These are phyloP conservation scores for Cassiopea xamachana DNA, from an alignment of 30 jellyfish, hydroid and myxozoan species.

Conservation along the genomic window DNA sequence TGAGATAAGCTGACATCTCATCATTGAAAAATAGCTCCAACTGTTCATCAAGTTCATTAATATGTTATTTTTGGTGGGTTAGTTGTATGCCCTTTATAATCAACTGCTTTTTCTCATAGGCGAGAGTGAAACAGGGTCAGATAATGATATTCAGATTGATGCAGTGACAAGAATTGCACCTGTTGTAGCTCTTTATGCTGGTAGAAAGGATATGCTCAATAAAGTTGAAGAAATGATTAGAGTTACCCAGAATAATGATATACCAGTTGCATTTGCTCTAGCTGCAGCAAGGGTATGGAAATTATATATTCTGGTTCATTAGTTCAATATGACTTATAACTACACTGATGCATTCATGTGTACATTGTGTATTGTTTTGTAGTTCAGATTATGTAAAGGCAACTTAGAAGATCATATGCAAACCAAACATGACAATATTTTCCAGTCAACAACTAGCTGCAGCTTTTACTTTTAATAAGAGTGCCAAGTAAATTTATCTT, in stretches of 20 bases:
- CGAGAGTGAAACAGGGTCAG: slow-evolving; percentile 22
- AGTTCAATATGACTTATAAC: too few species aligned
- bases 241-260: slow-evolving; percentile 46
- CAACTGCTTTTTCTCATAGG: not conserved
- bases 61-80: not conserved
- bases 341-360: too few species aligned
- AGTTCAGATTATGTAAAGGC: too few species aligned
- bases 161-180: slow-evolving; percentile 47
- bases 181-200: slow-evolving; percentile 56
- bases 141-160: slow-evolving; percentile 26
- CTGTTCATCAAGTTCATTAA: not conserved
- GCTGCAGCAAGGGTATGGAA: slow-evolving; percentile 45
- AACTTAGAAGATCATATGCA: too few species aligned
- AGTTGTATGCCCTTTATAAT: not conserved
- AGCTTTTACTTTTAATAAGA: too few species aligned
- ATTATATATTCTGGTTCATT: not conserved
- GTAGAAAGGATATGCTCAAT: slow-evolving; percentile 14
- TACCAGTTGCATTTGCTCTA: slow-evolving; percentile 43
- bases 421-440: too few species aligned
- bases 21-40: not conserved
- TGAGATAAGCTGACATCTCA: too few species aligned
- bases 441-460: too few species aligned
- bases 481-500: too few species aligned
- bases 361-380: too few species aligned
- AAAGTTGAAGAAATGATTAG: slow-evolving; percentile 43